Evolutionary conservation across 2,888 invertebrate species (phyloP).

Genomic region (Amblyjoppa fuscipennis): DNA sequence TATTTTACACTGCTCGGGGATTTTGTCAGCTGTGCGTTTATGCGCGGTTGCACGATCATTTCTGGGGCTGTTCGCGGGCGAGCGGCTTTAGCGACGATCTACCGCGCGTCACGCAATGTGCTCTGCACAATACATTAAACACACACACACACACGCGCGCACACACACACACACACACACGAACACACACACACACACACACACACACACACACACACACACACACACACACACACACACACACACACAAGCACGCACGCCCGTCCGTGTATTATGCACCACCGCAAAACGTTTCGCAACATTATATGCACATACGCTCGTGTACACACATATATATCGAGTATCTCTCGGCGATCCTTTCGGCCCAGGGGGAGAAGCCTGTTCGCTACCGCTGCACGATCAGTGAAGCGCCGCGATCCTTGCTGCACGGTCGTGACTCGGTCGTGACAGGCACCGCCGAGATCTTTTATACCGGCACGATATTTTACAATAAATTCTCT

Average conservation of each 20-base stretch:
- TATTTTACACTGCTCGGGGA: neutral
- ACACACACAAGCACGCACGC: neutral
- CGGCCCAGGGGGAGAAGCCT: constrained; percentile 21
- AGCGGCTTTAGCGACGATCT: constrained; percentile 35
- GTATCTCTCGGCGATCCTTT: constrained; percentile 25
- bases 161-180: too few species aligned
- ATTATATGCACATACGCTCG: constrained; percentile 8
- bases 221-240: too few species aligned
- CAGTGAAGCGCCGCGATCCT: constrained; percentile 47
- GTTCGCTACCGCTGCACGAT: constrained; percentile 48
- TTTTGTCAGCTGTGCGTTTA: neutral
- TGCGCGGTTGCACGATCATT: constrained; percentile 37
- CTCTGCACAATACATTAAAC: neutral
- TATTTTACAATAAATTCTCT: neutral
- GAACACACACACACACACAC: too few species aligned
- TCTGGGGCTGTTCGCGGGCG: constrained; percentile 26
- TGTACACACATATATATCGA: neutral
- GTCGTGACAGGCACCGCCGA: constrained; percentile 26
- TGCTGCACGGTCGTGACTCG: constrained; percentile 48
- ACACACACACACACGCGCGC: neutral
- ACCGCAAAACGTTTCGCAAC: constrained; percentile 34
- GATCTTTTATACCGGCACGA: constrained; percentile 10
- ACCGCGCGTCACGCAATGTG: constrained; percentile 35
- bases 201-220: neutral
- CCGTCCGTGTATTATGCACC: constrained; percentile 3